phyloP scores from a whole-genome alignment of 2,888 invertebrate genomes.

The Nycteola revayana region DNA sequence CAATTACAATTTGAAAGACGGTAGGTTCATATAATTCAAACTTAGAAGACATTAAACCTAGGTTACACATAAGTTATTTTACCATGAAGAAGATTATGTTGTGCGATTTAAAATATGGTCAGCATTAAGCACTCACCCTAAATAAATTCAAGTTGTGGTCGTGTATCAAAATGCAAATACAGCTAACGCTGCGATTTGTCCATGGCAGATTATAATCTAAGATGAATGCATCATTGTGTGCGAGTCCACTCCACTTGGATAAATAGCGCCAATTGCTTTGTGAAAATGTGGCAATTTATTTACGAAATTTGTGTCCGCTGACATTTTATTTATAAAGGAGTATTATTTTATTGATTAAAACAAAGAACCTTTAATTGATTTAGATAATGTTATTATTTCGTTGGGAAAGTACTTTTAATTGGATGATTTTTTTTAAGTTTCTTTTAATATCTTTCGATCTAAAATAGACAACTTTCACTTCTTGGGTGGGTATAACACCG shows the following conservation, averaged over 20 bases:
- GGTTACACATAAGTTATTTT: neutral
- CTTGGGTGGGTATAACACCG: no score
- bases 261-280: neutral
- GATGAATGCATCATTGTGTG: slow-evolving; percentile 61
- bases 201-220: slow-evolving; percentile 63
- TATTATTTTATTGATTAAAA: no score
- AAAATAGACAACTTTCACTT: no score
- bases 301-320: slow-evolving; percentile 28
- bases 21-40: no score
- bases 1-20: no score
- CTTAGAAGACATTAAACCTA: no score
- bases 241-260: slow-evolving; percentile 23
- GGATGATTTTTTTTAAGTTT: no score
- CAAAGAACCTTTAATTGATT: no score
- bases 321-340: no score
- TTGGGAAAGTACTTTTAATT: no score
- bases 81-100: slow-evolving; percentile 4
- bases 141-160: slow-evolving; percentile 24
- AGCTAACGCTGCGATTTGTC: slow-evolving; percentile 59
- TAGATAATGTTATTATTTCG: no score
- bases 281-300: slow-evolving; percentile 45
- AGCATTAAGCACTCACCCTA: slow-evolving; percentile 24
- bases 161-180: slow-evolving; percentile 37
- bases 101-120: slow-evolving; percentile 1
- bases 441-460: no score